Conservation (phyloP, 1,140 invertebrate species). For the Acyrthosiphon pisum region DNA sequence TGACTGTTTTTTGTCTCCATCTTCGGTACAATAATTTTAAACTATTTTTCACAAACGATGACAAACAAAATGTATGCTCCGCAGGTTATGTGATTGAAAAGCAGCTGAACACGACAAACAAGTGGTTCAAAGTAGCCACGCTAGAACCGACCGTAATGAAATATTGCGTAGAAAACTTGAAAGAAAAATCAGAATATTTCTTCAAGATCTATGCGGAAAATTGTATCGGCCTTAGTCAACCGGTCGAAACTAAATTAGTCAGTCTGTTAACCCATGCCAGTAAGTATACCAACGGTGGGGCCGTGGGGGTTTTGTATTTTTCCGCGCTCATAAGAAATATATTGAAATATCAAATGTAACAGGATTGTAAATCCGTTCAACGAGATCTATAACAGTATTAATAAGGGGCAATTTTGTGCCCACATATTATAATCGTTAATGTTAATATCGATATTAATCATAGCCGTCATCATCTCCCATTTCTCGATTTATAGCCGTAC, state of each 20-base stretch:
- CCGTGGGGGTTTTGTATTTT: not conserved
- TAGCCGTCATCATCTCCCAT: not conserved
- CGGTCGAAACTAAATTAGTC: conserved; percentile 79
- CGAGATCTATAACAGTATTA: not conserved
- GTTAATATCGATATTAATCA: not conserved
- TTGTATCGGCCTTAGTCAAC: conserved; percentile 80
- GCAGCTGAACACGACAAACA: conserved; percentile 73
- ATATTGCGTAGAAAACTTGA: conserved; percentile 85
- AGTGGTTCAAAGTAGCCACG: conserved; percentile 90
- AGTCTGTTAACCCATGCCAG: conserved; percentile 93
- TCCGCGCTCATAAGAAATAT: not conserved
- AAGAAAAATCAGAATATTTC: conserved; percentile 85
- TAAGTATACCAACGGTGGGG: conserved; percentile 68
- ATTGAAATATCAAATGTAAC: not conserved
- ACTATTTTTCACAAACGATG: not conserved
- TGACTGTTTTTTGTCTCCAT: not conserved
- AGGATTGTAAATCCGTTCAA: not conserved
- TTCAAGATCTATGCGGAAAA: conserved; percentile 95
- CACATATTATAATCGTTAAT: too few species aligned
- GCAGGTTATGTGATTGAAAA: conserved; percentile 93
- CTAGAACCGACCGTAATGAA: conserved; percentile 78
- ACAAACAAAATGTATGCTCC: not conserved
- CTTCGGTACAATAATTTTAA: not conserved
- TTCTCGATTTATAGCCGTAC: conserved; percentile 71
- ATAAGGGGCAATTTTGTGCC: not conserved